Evolutionary conservation across 2,888 invertebrate genomes (phyloP).

Genomic region (Conistra vaccinii): DNA sequence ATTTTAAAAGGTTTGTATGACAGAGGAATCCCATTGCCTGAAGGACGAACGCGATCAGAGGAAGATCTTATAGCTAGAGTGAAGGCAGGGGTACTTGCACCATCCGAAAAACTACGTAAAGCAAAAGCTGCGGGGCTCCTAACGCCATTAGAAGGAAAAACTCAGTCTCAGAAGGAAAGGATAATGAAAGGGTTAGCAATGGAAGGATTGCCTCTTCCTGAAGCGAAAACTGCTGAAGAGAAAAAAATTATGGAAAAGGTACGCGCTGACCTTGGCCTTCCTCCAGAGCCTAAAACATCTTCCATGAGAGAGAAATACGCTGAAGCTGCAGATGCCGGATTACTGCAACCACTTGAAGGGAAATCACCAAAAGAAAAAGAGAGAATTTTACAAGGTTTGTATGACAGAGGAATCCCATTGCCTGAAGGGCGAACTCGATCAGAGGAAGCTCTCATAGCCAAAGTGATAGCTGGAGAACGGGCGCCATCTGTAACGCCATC

Average conservation of each 20-base stretch:
- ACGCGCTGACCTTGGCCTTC: constrained; percentile 8
- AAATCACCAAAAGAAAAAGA: constrained; percentile 15
- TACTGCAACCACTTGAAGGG: constrained; percentile 16
- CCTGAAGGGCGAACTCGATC: constrained; percentile 26
- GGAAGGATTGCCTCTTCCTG: constrained; percentile 24
- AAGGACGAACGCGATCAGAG: constrained; percentile 28
- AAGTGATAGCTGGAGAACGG: background rate
- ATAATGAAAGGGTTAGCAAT: background rate
- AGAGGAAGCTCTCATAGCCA: constrained; percentile 7
- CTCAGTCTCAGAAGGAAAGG: too few species aligned
- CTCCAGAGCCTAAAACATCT: constrained; percentile 6
- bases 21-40: constrained; percentile 4
- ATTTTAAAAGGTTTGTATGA: constrained; percentile 23
- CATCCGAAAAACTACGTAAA: constrained; percentile 3
- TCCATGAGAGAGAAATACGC: background rate
- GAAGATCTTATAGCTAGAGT: constrained; percentile 5
- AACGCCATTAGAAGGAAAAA: background rate
- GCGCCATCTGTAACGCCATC: background rate
- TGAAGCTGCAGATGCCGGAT: constrained; percentile 11
- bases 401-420: constrained; percentile 27
- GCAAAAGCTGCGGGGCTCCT: constrained; percentile 3
- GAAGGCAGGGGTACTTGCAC: background rate
- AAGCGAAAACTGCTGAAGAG: background rate
- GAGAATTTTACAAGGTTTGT: constrained; percentile 17
- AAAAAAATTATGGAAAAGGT: background rate